phyloP scores from a whole-genome alignment of 2,888 invertebrate genomes.

The Calameuta idolon region DNA sequence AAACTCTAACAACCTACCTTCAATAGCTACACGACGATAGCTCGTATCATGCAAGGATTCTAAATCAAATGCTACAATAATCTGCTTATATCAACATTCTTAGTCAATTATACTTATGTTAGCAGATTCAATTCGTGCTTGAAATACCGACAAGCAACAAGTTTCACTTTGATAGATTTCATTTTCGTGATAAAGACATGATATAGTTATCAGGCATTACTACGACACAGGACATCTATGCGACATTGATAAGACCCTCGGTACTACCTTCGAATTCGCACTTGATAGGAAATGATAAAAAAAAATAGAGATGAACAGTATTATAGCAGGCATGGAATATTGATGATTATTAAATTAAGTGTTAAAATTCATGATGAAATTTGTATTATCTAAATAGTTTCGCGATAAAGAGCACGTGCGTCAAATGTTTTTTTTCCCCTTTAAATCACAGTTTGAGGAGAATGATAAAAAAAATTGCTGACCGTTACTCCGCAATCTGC shows the following conservation, averaged over 20 bases:
- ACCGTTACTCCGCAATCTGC: not conserved
- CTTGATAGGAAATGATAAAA: no score
- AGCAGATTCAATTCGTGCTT: not conserved
- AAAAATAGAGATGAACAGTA: no score
- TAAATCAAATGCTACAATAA: not conserved
- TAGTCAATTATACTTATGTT: not conserved
- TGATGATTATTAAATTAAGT: not conserved
- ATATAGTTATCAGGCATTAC: not conserved
- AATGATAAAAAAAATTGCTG: not conserved
- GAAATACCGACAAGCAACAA: not conserved
- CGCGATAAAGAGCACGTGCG: not conserved
- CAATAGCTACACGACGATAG: not conserved
- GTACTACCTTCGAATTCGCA: not conserved
- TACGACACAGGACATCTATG: not conserved
- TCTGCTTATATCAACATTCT: not conserved
- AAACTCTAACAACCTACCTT: not conserved
- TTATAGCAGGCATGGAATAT: no score
- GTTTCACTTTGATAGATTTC: not conserved
- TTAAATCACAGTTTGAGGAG: not conserved
- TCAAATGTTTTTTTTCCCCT: not conserved
- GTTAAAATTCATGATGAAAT: not conserved
- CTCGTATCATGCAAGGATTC: not conserved
- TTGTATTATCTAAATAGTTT: not conserved
- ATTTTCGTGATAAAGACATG: not conserved
- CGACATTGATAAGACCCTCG: not conserved